Conservation (phyloP, 2,888 invertebrate genomes). For the Zele albiditarsus region DNA sequence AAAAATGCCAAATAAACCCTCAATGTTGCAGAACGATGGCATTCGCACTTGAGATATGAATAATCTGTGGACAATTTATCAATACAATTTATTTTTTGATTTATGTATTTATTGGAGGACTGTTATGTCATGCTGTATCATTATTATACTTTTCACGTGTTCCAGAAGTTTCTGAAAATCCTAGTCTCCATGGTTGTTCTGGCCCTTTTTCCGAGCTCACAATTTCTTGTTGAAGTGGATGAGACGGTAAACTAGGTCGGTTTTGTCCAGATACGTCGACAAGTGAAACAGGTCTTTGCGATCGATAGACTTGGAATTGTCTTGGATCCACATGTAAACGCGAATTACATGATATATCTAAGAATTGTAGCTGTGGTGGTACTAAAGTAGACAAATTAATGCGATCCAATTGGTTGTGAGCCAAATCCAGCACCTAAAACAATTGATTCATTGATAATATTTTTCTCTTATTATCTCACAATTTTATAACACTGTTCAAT, state of each 20-base stretch:
- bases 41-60: slow-evolving; percentile 85
- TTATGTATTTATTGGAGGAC: not conserved
- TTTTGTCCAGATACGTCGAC: slow-evolving; percentile 90
- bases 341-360: slow-evolving; percentile 89
- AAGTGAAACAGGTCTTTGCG: slow-evolving; percentile 86
- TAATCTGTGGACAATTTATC: slow-evolving; percentile 72
- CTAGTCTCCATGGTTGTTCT: slow-evolving; percentile 85
- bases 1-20: slow-evolving; percentile 88
- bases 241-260: slow-evolving; percentile 78
- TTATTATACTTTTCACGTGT: slow-evolving; percentile 75
- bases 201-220: slow-evolving; percentile 74
- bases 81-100: not conserved
- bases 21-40: slow-evolving; percentile 85
- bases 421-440: slow-evolving; percentile 81
- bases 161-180: slow-evolving; percentile 90
- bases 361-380: slow-evolving; percentile 87
- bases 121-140: slow-evolving; percentile 21
- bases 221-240: slow-evolving; percentile 69
- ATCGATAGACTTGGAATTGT: slow-evolving; percentile 86
- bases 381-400: slow-evolving; percentile 85
- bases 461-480: not conserved
- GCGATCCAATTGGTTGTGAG: slow-evolving; percentile 88
- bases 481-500: slow-evolving; percentile 47
- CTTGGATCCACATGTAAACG: slow-evolving; percentile 88
- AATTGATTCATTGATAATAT: not conserved